These are phyloP conservation scores for chimpanzee (Pan troglodytes) DNA, from an alignment of 2,113 vertebrate species.

Conservation along the genomic window NHGRI_mPanTro3-v2.1_pri NC_072408.2:133683501-133684000, in stretches of 20 bases:
- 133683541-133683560: not conserved
- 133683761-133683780: not conserved
- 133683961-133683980: too few species aligned
- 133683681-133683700: not conserved
- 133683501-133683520: not conserved
- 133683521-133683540: not conserved
- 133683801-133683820: too few species aligned
- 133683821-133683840: not conserved
- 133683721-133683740: not conserved
- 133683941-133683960: too few species aligned
- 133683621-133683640: not conserved
- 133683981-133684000: too few species aligned
- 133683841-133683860: fast-evolving
- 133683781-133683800: not conserved
- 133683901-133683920: not conserved
- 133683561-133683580: not conserved
- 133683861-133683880: not conserved
- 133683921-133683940: too few species aligned
- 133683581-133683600: not conserved
- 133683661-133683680: not conserved
- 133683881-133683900: not conserved
- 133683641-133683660: not conserved
- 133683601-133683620: not conserved
- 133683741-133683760: not conserved
- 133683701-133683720: not conserved